Evolutionary conservation across 2,113 vertebrate genomes (phyloP).

Genomic region (Nipponia nippon): DNA sequence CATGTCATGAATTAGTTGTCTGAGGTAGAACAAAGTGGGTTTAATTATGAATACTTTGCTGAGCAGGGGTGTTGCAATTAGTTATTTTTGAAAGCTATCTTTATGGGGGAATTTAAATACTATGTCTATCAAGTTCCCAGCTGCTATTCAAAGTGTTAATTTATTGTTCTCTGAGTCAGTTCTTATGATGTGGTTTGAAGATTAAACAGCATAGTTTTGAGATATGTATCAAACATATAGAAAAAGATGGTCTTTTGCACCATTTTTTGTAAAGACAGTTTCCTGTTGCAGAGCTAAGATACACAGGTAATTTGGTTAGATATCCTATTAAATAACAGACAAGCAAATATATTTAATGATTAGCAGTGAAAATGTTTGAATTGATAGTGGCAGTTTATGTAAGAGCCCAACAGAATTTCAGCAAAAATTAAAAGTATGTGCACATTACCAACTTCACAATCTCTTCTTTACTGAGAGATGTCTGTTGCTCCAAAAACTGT

Average conservation of each 20-base stretch:
- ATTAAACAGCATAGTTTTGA: neutral
- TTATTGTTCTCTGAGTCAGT: neutral
- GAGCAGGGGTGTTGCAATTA: slow-evolving; percentile 16
- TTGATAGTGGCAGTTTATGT: neutral
- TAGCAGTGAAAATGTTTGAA: neutral
- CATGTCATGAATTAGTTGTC: slow-evolving; percentile 1
- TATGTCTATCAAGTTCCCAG: neutral
- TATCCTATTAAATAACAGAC: neutral
- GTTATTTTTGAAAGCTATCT: slow-evolving; percentile 34
- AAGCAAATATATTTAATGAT: neutral
- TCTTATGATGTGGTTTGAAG: neutral
- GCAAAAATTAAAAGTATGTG: neutral
- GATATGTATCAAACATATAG: neutral
- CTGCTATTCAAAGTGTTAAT: neutral
- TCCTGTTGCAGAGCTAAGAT: neutral
- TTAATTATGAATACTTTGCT: slow-evolving; percentile 32
- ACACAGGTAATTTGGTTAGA: neutral
- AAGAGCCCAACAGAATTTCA: neutral
- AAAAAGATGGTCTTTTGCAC: neutral
- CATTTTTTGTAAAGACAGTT: neutral
- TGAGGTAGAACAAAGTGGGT: slow-evolving; percentile 16
- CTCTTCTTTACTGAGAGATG: neutral
- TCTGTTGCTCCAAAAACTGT: neutral
- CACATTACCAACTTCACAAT: neutral
- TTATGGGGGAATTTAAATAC: neutral